These are phyloP conservation scores for Bothrops alternatus DNA, from an alignment of 2,797 vertebrate genomes.

Conservation along the genomic window DNA sequence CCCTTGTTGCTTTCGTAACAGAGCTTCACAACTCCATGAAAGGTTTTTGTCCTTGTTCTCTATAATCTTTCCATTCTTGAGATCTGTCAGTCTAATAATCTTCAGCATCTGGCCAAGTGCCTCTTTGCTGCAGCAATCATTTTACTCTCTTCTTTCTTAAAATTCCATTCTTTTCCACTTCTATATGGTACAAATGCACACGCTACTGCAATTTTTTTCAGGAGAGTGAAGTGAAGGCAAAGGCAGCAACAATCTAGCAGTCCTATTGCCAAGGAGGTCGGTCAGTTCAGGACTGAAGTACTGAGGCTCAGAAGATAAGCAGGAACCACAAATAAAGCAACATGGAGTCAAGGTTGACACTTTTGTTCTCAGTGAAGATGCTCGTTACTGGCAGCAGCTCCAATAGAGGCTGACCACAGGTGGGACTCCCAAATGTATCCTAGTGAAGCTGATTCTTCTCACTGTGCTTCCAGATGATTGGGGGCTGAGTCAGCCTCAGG, in stretches of 20 bases:
- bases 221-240: not conserved
- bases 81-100: not conserved
- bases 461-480: not conserved
- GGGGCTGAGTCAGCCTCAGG: not conserved
- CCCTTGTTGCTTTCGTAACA: not conserved
- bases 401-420: not conserved
- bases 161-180: not conserved
- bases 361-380: not conserved
- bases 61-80: not conserved
- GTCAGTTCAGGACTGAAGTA: not conserved
- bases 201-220: not conserved
- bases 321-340: not conserved
- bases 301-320: not conserved
- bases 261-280: not conserved
- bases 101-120: not conserved
- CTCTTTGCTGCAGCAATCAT: not conserved
- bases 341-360: not conserved
- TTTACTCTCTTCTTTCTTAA: not conserved
- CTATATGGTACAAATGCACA: not conserved
- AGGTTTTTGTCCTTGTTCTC: not conserved
- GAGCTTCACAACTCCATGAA: not conserved
- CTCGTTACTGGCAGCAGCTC: not conserved
- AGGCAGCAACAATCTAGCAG: not conserved
- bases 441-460: not conserved
- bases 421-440: not conserved